Evolutionary conservation across 1,140 invertebrate species (phyloP).

Genomic region (Dendroctonus ponderosae): DNA sequence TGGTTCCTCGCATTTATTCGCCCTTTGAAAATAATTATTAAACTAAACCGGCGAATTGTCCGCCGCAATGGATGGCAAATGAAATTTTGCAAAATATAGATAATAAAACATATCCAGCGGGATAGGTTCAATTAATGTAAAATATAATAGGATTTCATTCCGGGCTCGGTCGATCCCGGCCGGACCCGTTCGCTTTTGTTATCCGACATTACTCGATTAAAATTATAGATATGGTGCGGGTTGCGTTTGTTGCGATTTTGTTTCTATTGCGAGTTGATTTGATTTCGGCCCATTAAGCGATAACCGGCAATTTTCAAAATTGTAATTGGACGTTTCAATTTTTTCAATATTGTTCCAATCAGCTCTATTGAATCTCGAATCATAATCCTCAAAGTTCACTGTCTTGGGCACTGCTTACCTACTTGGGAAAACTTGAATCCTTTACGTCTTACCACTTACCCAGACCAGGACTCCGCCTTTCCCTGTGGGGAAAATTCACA

Average conservation of each 20-base stretch:
- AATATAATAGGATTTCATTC: constrained; percentile 24
- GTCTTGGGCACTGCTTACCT: too few relatives aligned
- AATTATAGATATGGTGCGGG: constrained; percentile 18
- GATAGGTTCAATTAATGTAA: constrained; percentile 26
- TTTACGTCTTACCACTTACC: too few relatives aligned
- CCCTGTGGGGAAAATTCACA: background rate
- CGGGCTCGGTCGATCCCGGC: constrained; percentile 9
- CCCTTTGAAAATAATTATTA: too few relatives aligned
- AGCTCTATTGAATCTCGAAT: too few relatives aligned
- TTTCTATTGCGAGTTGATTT: constrained; percentile 19
- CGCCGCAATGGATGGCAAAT: constrained; percentile 3
- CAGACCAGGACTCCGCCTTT: too few relatives aligned
- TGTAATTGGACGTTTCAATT: too few relatives aligned
- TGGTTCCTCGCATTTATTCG: too few relatives aligned
- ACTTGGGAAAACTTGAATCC: too few relatives aligned
- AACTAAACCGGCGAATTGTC: too few relatives aligned
- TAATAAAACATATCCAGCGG: constrained; percentile 27
- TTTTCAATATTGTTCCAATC: too few relatives aligned
- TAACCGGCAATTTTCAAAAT: background rate
- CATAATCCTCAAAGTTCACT: too few relatives aligned
- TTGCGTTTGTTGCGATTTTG: constrained; percentile 10
- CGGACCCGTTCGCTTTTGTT: constrained; percentile 13
- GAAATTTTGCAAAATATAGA: constrained; percentile 28
- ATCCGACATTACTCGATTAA: constrained; percentile 18
- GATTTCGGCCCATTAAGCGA: constrained; percentile 13